Evolutionary conservation across 2,888 invertebrate species (phyloP).

Genomic region (Lepidonotus clava): DNA sequence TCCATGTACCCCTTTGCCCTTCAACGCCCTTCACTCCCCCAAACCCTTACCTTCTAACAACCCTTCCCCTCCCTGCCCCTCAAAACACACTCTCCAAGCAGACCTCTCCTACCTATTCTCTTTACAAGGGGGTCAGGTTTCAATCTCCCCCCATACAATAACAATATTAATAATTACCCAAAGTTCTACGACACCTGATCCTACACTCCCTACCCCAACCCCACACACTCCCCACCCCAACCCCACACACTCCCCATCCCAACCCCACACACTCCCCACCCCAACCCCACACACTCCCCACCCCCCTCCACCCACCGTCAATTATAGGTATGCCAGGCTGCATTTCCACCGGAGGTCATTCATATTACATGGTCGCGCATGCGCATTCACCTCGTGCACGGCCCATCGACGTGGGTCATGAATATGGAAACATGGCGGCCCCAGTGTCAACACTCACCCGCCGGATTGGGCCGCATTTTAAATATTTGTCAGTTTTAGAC

Average conservation of each 20-base stretch:
- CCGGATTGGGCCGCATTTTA: not conserved
- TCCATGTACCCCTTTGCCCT: too few species aligned
- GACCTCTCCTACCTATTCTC: not conserved
- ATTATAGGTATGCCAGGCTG: not conserved
- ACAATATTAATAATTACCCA: constrained; percentile 6
- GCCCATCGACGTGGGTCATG: constrained; percentile 22
- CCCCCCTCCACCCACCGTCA: not conserved
- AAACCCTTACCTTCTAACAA: too few species aligned
- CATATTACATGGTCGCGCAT: constrained; percentile 2
- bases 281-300: not conserved
- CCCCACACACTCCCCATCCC: not conserved
- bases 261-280: not conserved
- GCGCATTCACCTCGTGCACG: not conserved
- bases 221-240: not conserved
- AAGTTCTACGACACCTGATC: not conserved
- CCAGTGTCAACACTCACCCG: not conserved
- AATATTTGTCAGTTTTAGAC: constrained; percentile 38
- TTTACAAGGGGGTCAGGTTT: not conserved
- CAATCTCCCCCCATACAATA: not conserved
- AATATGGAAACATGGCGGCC: constrained; percentile 27
- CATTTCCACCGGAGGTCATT: not conserved
- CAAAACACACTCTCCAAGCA: not conserved
- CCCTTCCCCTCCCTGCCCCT: not conserved
- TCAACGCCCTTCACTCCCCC: too few species aligned
- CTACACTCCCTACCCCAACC: not conserved